A percentile compares a stretch with the other conserved stretches of the same genome.
Evolutionary conservation across 2,797 vertebrate genomes (phyloP).

Genomic region (Triplophysa bombifrons): DNA sequence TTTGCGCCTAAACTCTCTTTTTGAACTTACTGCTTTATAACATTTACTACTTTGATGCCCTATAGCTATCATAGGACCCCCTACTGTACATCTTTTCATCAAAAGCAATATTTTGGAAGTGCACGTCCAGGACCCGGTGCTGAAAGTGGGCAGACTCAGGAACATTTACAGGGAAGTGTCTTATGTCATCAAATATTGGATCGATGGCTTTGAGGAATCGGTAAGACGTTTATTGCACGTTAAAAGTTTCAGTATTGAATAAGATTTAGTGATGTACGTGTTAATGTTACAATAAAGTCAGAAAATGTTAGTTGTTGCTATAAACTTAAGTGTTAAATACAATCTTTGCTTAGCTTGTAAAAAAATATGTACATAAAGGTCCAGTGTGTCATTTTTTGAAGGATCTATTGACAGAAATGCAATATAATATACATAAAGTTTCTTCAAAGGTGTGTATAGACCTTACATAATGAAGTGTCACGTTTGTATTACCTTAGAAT

Average conservation of each 20-base stretch:
- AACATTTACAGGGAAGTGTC: background rate
- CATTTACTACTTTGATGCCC: background rate
- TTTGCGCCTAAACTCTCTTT: background rate
- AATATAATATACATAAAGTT: no score
- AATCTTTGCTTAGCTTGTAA: no score
- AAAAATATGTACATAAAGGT: no score
- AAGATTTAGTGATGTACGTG: background rate
- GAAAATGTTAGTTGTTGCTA: no score
- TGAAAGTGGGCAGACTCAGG: conserved; percentile 16
- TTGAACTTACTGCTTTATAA: background rate
- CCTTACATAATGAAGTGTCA: no score
- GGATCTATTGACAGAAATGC: no score
- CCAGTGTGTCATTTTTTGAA: no score
- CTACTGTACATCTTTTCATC: conserved; percentile 16
- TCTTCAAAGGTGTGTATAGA: no score
- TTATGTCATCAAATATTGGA: conserved; percentile 12
- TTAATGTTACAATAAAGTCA: no score
- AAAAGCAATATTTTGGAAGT: background rate
- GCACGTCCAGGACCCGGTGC: background rate
- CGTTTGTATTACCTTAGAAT: no score
- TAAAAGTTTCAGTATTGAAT: background rate
- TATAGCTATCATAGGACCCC: conserved; percentile 38
- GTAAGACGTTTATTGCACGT: background rate
- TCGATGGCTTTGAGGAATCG: background rate
- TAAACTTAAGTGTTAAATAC: no score